Evolutionary conservation across 2,797 vertebrate genomes (phyloP).

Genomic region (Callimico goeldii): DNA sequence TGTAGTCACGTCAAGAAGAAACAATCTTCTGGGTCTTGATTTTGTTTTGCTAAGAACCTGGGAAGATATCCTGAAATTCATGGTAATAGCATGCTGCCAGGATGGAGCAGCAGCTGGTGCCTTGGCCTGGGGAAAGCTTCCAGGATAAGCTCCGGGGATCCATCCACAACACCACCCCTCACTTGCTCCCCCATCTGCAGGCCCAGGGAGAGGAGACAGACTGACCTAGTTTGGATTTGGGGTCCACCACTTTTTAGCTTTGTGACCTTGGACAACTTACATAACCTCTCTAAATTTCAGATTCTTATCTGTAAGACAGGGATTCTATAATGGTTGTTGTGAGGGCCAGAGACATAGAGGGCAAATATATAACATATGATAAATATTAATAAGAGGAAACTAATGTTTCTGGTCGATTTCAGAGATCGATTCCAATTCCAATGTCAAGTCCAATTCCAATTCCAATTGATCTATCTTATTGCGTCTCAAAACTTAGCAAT

Average conservation of each 20-base stretch:
- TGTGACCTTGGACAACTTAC: neutral
- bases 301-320: neutral
- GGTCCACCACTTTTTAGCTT: neutral
- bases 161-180: neutral
- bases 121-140: neutral
- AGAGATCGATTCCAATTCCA: neutral
- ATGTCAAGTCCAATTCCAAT: neutral
- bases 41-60: slow-evolving; percentile 13
- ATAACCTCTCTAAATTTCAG: neutral
- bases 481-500: neutral
- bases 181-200: neutral
- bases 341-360: neutral
- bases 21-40: neutral
- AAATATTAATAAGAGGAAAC: neutral
- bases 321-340: neutral
- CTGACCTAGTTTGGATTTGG: neutral
- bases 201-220: neutral
- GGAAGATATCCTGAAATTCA: neutral
- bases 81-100: neutral
- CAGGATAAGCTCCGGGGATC: neutral
- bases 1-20: neutral
- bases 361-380: neutral
- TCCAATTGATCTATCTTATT: neutral
- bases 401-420: neutral
- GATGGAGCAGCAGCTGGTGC: neutral